A percentile compares a stretch with the other conserved stretches of the same genome.
These are phyloP conservation scores for Craseonycteris thonglongyai DNA, from an alignment of 2,113 vertebrate species.

Conservation along the genomic window DNA sequence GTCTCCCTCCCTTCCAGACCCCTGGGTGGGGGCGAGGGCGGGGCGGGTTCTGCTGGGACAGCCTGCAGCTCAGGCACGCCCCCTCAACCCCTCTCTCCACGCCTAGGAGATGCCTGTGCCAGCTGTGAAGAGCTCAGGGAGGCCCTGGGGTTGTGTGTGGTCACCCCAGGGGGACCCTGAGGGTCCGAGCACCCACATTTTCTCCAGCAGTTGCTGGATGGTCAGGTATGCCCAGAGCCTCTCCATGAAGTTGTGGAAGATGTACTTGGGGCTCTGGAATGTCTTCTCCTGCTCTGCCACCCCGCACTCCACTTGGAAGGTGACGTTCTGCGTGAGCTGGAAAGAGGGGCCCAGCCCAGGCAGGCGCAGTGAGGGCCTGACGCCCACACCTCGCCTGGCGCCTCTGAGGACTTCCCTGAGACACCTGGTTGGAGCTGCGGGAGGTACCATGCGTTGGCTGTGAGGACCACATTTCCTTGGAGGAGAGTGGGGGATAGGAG, in stretches of 20 bases:
- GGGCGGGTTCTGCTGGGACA: neutral
- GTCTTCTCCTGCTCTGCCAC: conserved; percentile 71
- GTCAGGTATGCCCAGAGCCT: conserved; percentile 94
- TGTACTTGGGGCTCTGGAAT: conserved; percentile 73
- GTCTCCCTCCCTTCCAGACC: neutral
- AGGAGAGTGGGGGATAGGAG: neutral
- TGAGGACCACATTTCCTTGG: neutral
- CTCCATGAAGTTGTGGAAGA: conserved; percentile 84
- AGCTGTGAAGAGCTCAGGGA: neutral
- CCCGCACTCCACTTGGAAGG: conserved; percentile 70
- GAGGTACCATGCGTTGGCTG: neutral
- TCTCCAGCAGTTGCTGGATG: conserved; percentile 90
- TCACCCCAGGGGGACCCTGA: neutral
- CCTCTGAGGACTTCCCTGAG: neutral
- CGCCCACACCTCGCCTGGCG: neutral
- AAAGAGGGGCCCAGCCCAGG: neutral
- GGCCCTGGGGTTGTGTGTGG: accelerated
- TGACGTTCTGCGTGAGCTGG: conserved; percentile 75
- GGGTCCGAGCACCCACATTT: conserved; percentile 78
- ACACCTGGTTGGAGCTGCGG: neutral
- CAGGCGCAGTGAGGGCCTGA: neutral
- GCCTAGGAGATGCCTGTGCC: neutral
- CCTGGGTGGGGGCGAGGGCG: neutral
- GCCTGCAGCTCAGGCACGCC: neutral
- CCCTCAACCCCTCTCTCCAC: neutral